These are phyloP conservation scores for Sylvicapra grimmia DNA, from an alignment of 2,113 vertebrate genomes.

Conservation along the genomic window DNA sequence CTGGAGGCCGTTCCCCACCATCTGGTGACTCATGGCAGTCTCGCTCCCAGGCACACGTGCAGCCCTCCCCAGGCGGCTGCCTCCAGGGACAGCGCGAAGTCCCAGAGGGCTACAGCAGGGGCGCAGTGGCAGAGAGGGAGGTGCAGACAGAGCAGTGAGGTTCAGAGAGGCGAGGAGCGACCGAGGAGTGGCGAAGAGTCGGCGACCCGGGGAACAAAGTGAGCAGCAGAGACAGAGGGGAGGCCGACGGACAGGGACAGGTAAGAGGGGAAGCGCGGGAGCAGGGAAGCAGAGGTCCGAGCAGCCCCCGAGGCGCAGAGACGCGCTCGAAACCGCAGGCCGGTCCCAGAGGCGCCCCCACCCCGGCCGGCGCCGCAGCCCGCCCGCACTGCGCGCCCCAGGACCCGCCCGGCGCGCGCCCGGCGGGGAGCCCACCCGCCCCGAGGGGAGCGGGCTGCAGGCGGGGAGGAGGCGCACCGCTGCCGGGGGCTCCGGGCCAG, in stretches of 20 bases:
- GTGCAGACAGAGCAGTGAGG: neutral
- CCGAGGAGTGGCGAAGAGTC: neutral
- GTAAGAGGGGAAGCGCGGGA: neutral
- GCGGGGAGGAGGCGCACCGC: conserved; percentile 89
- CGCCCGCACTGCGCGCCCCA: neutral
- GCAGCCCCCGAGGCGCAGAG: neutral
- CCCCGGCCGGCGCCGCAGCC: neutral
- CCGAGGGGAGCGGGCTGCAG: conserved; percentile 58
- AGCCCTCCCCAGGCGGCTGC: neutral
- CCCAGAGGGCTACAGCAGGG: neutral
- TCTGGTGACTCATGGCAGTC: neutral
- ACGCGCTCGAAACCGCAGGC: neutral
- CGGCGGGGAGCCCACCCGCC: conserved; percentile 46
- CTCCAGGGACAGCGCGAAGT: neutral
- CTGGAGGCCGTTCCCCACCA: neutral
- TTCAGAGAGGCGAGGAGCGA: neutral
- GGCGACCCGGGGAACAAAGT: neutral
- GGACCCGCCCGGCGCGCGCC: neutral
- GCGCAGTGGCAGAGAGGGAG: neutral
- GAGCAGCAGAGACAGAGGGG: neutral
- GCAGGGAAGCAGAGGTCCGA: neutral
- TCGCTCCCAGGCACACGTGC: neutral
- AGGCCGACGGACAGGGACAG: neutral
- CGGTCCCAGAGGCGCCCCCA: neutral
- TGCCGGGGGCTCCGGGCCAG: conserved; percentile 94